A percentile compares a stretch with the other conserved stretches of the same genome.
Conservation (phyloP, 2,797 vertebrate species). For the Clamator glandarius region DNA sequence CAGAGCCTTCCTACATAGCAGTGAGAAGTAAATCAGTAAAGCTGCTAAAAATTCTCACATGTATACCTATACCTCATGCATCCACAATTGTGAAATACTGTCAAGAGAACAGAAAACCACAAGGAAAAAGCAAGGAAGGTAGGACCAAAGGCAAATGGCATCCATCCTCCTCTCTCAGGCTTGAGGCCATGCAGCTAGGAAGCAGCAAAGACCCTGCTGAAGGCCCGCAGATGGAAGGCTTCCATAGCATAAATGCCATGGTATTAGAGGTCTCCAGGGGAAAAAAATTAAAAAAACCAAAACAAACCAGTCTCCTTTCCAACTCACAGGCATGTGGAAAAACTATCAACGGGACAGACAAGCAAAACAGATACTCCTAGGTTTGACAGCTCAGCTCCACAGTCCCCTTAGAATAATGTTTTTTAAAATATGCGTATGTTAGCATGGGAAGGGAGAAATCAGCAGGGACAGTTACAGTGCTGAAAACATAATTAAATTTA, state of each 20-base stretch:
- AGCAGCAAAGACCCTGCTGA: neutral
- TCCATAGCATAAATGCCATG: neutral
- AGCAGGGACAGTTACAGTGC: neutral
- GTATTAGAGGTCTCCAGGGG: neutral
- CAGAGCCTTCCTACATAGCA: fast-evolving
- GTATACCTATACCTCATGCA: fast-evolving
- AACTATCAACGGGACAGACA: neutral
- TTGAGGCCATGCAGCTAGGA: neutral
- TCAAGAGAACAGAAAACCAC: neutral
- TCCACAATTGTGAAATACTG: neutral
- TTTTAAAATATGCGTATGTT: neutral
- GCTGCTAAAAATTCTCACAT: neutral
- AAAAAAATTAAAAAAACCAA: neutral
- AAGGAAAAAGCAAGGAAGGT: neutral
- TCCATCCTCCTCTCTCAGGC: neutral
- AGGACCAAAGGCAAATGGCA: neutral
- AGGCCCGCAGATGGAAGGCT: neutral
- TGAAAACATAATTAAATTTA: neutral
- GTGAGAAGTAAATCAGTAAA: neutral
- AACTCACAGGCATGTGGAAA: neutral
- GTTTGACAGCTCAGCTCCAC: neutral
- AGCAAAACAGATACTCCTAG: neutral
- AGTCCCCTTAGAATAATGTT: neutral
- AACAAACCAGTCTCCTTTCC: neutral
- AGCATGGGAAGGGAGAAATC: neutral